A percentile compares a stretch with the other conserved stretches of the same genome.
Conservation (phyloP, 2,113 vertebrate genomes). For the Lepisosteus osseus region DNA sequence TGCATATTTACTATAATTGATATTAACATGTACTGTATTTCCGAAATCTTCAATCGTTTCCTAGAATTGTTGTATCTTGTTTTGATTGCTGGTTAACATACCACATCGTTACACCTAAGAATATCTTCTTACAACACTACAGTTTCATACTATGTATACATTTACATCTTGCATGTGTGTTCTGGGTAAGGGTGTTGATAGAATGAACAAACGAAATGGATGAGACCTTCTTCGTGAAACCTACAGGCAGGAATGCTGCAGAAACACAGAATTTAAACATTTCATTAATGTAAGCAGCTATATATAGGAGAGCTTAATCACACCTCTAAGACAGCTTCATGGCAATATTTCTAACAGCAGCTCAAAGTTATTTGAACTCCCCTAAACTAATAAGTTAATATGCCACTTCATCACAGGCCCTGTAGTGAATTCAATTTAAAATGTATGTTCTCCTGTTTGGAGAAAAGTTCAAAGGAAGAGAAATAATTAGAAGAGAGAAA, state of each 20-base stretch:
- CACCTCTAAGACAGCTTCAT: background rate
- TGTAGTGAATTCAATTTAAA: conserved; percentile 5
- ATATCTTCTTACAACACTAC: too few relatives aligned
- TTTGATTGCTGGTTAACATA: too few relatives aligned
- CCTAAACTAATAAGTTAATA: conserved; percentile 15
- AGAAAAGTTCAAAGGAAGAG: conserved; percentile 21
- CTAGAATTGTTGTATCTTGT: too few relatives aligned
- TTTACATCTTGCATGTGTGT: too few relatives aligned
- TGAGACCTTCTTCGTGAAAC: too few relatives aligned
- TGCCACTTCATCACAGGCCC: background rate
- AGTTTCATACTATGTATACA: too few relatives aligned
- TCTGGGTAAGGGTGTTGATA: too few relatives aligned
- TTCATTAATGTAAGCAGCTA: background rate
- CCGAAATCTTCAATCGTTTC: too few relatives aligned
- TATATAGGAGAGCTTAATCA: background rate
- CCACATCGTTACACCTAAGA: too few relatives aligned
- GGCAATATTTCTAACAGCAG: background rate
- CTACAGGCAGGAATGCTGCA: background rate
- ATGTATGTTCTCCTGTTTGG: background rate
- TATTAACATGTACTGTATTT: too few relatives aligned
- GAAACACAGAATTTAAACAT: background rate
- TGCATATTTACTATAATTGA: too few relatives aligned
- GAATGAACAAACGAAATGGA: too few relatives aligned
- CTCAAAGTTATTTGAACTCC: conserved; percentile 11
- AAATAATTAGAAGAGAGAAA: conserved; percentile 17